These are phyloP conservation scores for Hypena proboscidalis DNA, from an alignment of 2,888 invertebrate genomes.

Conservation along the genomic window DNA sequence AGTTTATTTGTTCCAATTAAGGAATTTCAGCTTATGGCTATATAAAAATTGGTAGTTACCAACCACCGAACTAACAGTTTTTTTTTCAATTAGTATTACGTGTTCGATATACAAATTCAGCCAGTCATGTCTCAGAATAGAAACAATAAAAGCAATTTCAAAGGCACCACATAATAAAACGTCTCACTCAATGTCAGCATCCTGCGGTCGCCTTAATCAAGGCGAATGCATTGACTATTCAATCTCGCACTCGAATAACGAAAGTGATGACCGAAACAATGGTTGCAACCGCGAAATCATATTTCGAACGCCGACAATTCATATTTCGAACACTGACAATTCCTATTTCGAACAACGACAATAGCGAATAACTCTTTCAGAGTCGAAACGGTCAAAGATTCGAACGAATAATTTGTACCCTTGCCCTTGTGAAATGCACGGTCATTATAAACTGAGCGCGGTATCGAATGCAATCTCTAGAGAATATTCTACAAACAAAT, in stretches of 20 bases:
- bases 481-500: conserved; percentile 34
- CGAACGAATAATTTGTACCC: conserved; percentile 70
- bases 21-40: no score
- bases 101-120: conserved; percentile 6
- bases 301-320: no score
- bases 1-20: no score
- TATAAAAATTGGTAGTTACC: no score
- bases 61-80: no score
- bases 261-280: conserved; percentile 60
- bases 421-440: conserved; percentile 81
- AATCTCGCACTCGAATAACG: conserved; percentile 46
- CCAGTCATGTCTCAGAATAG: conserved; percentile 30
- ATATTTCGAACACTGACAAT: conserved; percentile 48
- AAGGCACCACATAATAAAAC: conserved; percentile 41
- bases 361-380: conserved; percentile 57
- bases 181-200: conserved; percentile 43
- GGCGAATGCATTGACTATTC: conserved; percentile 48
- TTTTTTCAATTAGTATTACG: no score
- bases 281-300: conserved; percentile 58
- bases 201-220: conserved; percentile 62
- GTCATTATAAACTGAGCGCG: conserved; percentile 67
- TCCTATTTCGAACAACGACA: conserved; percentile 52
- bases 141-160: conserved; percentile 35
- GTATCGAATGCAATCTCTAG: conserved; percentile 64
- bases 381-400: conserved; percentile 65